Base-by-base conservation (phyloP, 2,113 vertebrate species). In the Myiopsitta monachus region DNA sequence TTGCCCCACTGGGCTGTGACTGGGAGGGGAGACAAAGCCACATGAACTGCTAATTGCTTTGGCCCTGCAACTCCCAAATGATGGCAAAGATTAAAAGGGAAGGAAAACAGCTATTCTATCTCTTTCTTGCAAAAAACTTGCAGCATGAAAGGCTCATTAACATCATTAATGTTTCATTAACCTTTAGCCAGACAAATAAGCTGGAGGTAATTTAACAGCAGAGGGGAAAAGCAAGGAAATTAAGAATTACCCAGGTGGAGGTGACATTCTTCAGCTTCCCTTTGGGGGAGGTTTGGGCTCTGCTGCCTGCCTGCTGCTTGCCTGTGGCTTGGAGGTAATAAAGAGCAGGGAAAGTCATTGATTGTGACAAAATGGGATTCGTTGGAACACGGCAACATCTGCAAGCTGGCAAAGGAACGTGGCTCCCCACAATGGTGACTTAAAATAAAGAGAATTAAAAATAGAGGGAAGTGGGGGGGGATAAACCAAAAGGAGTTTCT, bases 121-220 rank as follows among this genome's bases (percentile, higher is more conserved):
- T 98, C 93, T 98, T 98, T 96, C 98, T 97, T 97, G 96, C 57
- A 91, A 98, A 97, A 98, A 98, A 96, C 97, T 97, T 95, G 83
- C 94, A 89, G 96, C 90, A 89, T 76, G 95, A 98, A 98, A 98
- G 97, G 95, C 97, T 98, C 98, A 97, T 98, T 98, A 98, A 97
- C 97, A 97, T 98, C 98, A 98, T 98, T 98, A 98, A 97, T 87
- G 97, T 98, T 98, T 98, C 97, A 98, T 98, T 98, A 98, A 98
- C 98, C 97, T 98, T 97, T 97, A 98, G 97, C 95, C 96, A 98
- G 97, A 97, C 97, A 98, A 98, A 98, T 98, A 98, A 96, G 91
- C 97, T 93, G 96, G 92, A 97, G 97, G 97, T 97, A 97, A 98
- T 98, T 98, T 97, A 96, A 95, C 97, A 88, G 94, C 76, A 55